phyloP scores from a whole-genome alignment of 1,140 invertebrate genomes.

The Drosophila melanogaster region DNA sequence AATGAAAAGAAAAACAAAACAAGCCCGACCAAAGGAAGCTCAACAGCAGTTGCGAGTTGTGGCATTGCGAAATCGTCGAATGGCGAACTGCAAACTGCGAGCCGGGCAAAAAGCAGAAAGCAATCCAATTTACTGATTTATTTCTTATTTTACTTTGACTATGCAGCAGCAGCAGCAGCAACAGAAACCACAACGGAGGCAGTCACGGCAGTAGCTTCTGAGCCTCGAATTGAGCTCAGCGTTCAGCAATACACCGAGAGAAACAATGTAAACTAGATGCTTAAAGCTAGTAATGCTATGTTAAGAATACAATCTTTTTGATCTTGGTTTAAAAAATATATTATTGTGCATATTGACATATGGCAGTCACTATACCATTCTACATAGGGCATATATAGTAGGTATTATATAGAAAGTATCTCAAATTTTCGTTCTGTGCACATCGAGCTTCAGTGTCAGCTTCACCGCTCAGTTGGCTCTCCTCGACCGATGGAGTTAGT shows the following conservation, averaged over 20 bases:
- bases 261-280: neutral
- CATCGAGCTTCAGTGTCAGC: slow-evolving; percentile 8
- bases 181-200: slow-evolving; percentile 72
- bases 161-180: slow-evolving; percentile 59
- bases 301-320: no score
- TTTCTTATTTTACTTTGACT: slow-evolving; percentile 83
- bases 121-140: slow-evolving; percentile 83
- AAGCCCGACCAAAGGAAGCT: slow-evolving; percentile 41
- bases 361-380: no score
- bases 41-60: slow-evolving; percentile 56
- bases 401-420: no score
- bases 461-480: slow-evolving; percentile 22
- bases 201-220: slow-evolving; percentile 64
- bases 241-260: slow-evolving; percentile 6
- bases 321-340: no score
- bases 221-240: slow-evolving; percentile 27
- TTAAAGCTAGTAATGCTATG: neutral
- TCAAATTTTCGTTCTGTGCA: neutral
- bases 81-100: slow-evolving; percentile 34
- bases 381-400: no score
- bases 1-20: slow-evolving; percentile 13
- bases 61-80: slow-evolving; percentile 68
- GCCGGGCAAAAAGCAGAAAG: slow-evolving; percentile 67
- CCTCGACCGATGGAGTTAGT: slow-evolving; percentile 71
- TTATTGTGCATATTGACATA: no score